A percentile compares a stretch with the other conserved stretches of the same genome.
These are phyloP conservation scores for Alitta virens DNA, from an alignment of 2,888 invertebrate species.

Conservation along the genomic window DNA sequence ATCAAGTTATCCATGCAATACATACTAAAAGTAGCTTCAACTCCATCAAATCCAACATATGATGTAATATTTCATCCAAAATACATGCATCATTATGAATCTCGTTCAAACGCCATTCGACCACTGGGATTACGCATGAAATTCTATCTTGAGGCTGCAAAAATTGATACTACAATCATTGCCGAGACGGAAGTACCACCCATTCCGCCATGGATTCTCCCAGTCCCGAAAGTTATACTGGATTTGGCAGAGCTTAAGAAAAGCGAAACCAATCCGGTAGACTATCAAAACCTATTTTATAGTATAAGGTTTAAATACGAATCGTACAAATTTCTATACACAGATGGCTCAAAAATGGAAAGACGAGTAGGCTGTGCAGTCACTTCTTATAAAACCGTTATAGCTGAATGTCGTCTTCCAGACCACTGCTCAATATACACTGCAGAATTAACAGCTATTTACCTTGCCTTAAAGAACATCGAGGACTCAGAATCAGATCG, in stretches of 20 bases:
- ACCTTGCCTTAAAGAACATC: neutral
- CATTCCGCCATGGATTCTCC: neutral
- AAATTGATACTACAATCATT: neutral
- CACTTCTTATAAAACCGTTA: neutral
- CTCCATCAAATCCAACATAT: neutral
- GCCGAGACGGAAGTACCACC: neutral
- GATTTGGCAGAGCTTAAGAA: slow-evolving; percentile 8
- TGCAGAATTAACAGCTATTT: neutral
- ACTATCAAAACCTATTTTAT: slow-evolving; percentile 4
- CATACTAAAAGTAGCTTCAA: neutral
- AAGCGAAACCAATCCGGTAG: neutral
- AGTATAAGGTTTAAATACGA: neutral
- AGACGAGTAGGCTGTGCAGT: slow-evolving; percentile 8
- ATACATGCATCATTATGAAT: neutral
- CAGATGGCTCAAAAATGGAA: slow-evolving; percentile 20
- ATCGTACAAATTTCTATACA: slow-evolving; percentile 4
- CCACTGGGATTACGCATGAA: neutral
- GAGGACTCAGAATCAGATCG: neutral
- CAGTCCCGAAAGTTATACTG: slow-evolving; percentile 1
- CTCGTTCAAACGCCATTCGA: neutral
- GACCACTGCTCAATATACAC: neutral
- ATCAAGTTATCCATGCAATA: neutral
- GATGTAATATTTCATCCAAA: neutral
- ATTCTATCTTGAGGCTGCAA: neutral
- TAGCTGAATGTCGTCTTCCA: no score